Base-by-base conservation (phyloP, 2,113 vertebrate species). In the Vulpes ferrilata region DNA sequence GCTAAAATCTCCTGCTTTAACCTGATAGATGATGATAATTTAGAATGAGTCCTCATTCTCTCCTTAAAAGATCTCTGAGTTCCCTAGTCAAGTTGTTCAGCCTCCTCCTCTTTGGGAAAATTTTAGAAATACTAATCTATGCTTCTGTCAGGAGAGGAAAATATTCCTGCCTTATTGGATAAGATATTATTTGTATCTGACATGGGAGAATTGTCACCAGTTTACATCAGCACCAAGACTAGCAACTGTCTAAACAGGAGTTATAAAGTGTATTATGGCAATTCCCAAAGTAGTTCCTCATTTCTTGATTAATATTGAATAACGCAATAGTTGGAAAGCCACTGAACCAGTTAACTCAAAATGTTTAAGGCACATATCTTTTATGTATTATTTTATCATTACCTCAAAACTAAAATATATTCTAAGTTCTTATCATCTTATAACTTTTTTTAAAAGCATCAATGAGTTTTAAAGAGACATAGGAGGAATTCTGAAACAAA, bases 71-170 rank as follows among this genome's bases (percentile, higher is more conserved):
- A 65, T 2, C 27, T 93, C 53, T 81, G 43, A 30, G 25, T 7
- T 89, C 38, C 60, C 92, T 80, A 84, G 25, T 80, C 23, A 95
- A 80, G 59, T 1, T 76, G 12, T 23, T 48, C 7, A 17, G 11
- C 4, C 7, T 4, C 5, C 20, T 32, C 5, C 9, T 86, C 69
- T 86, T 89, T 3, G 55, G 17, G 27, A 79, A 95, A 65, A 92
- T 92, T 82, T 96, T 64, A 97, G 60, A 86, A 53, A 35, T 82
- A 35, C 23, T 19, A 32, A 64, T 80, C 60, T 32, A 48, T 86
- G 53, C 3, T 62, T 94, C 84, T 55, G 43, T 89, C 30, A 43
- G 65, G 30, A 57, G 23, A 81, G 55, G 38, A 79, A 86, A 88
- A 59, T 53, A 82, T 48, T 10, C 60, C 20, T 62, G 20, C 10